Percentiles rank a stretch among this genome's conserved stretches.
Evolutionary conservation across 2,113 vertebrate species (phyloP).

Genomic region (Haliaeetus leucogaster): DNA sequence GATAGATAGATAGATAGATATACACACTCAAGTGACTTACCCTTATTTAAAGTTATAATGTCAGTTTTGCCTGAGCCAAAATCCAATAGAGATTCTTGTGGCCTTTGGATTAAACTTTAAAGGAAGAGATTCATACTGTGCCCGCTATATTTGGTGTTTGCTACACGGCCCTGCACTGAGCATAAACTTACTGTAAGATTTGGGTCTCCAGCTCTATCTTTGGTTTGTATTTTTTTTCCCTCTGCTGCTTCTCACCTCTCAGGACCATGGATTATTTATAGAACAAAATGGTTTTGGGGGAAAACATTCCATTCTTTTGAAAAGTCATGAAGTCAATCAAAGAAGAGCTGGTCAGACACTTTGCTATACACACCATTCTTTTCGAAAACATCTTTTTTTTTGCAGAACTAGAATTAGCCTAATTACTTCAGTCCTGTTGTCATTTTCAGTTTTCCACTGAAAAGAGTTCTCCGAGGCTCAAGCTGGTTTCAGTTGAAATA

Average conservation of each 20-base stretch:
- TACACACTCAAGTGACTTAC: not conserved
- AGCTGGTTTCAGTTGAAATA: not conserved
- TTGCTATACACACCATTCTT: not conserved
- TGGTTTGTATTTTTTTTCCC: not conserved
- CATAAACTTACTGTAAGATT: not conserved
- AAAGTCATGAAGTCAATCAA: not conserved
- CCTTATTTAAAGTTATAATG: not conserved
- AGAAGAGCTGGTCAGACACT: not conserved
- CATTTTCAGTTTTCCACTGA: not conserved
- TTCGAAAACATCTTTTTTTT: not conserved
- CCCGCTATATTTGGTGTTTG: not conserved
- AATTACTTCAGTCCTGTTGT: not conserved
- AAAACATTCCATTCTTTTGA: not conserved
- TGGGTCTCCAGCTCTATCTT: not conserved
- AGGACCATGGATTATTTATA: not conserved
- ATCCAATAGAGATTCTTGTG: not conserved
- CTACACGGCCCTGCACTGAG: not conserved
- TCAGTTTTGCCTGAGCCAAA: not conserved
- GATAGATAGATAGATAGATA: rapidly evolving
- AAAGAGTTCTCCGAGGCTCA: not conserved
- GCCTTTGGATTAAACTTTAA: not conserved
- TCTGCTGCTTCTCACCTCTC: not conserved
- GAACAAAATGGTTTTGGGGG: not conserved
- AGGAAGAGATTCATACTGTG: not conserved
- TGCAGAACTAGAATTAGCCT: not conserved